A percentile compares a stretch with the other conserved stretches of the same genome.
These are phyloP conservation scores for Ciconia nigra DNA, from an alignment of 2,797 vertebrate genomes.

Conservation along the genomic window DNA sequence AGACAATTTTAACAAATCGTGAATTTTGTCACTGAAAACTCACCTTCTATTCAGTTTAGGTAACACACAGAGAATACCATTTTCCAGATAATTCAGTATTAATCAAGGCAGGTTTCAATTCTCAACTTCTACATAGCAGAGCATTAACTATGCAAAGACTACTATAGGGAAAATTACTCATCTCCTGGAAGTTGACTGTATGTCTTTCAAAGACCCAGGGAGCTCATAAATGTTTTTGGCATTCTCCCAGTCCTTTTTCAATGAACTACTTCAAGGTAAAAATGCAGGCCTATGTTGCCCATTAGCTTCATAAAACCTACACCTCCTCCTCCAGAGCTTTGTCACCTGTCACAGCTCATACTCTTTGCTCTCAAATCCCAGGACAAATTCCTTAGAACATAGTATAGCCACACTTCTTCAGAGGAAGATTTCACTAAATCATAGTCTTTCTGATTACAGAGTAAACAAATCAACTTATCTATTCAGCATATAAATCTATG, in stretches of 20 bases:
- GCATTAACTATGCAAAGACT: neutral
- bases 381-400: neutral
- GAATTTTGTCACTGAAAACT: neutral
- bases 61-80: neutral
- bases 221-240: neutral
- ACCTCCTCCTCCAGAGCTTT: neutral
- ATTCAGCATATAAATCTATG: neutral
- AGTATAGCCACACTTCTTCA: neutral
- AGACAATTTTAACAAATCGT: neutral
- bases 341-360: neutral
- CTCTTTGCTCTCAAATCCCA: neutral
- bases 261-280: neutral
- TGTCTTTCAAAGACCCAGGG: neutral
- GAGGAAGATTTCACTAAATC: neutral
- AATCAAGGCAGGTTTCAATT: neutral
- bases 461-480: neutral
- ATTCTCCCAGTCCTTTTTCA: neutral
- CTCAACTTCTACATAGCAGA: neutral
- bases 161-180: neutral
- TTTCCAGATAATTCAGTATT: neutral
- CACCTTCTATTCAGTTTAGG: neutral
- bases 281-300: neutral
- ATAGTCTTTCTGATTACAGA: neutral
- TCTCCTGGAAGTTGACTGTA: neutral
- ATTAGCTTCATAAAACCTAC: neutral